Conservation (phyloP, 2,113 vertebrate species). For the Ascaphus truei region DNA sequence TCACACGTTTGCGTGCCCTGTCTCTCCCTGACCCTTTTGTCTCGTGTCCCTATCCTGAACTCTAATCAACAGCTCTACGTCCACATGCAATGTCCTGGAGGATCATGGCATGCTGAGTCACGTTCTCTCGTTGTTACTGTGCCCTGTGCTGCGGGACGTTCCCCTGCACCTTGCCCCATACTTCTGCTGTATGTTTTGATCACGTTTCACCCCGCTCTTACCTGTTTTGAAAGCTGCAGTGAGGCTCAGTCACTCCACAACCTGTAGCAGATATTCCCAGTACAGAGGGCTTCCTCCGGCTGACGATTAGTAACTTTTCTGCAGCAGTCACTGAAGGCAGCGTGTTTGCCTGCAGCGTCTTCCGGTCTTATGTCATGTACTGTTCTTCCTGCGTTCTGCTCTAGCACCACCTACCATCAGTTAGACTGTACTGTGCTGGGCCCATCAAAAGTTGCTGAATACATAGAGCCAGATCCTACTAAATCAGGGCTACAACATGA, state of each 20-base stretch:
- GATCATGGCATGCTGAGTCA: conserved; percentile 26
- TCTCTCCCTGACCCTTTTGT: too few relatives aligned
- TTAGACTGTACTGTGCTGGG: not conserved
- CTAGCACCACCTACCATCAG: conserved; percentile 9
- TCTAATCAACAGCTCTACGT: too few relatives aligned
- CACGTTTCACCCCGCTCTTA: not conserved
- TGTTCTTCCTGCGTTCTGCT: not conserved
- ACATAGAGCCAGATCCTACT: too few relatives aligned
- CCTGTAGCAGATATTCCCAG: not conserved
- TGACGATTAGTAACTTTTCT: not conserved
- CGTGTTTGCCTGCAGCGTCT: not conserved
- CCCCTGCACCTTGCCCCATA: not conserved
- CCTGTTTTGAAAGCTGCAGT: not conserved
- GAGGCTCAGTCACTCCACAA: not conserved
- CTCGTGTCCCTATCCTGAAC: too few relatives aligned
- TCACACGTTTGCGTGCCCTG: too few relatives aligned
- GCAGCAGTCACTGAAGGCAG: not conserved
- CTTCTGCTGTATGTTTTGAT: too few relatives aligned
- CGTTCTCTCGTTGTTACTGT: not conserved
- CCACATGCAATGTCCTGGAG: too few relatives aligned
- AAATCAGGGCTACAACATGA: too few relatives aligned
- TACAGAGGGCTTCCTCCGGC: not conserved
- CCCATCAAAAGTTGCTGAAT: too few relatives aligned
- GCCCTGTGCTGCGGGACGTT: not conserved
- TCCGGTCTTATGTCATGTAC: conserved; percentile 21